Conservation (phyloP, 1,140 invertebrate genomes). For the Papilio helenus region DNA sequence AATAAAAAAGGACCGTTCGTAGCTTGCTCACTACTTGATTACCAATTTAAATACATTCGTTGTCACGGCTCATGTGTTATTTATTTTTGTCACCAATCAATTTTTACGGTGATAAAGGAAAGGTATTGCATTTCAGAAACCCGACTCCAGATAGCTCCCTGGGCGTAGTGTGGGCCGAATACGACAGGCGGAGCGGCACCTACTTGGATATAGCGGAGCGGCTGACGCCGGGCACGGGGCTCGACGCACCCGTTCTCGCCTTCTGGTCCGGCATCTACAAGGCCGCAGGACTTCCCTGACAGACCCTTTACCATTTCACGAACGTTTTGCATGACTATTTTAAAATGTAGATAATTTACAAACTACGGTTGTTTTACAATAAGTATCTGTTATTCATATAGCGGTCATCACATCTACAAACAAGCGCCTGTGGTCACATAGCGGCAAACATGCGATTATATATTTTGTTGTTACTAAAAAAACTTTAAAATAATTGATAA, state of each 20-base stretch:
- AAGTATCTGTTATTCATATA: constrained; percentile 24
- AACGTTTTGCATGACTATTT: too few relatives aligned
- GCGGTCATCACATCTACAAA: constrained; percentile 28
- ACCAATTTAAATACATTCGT: not conserved
- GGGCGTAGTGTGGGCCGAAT: constrained; percentile 43
- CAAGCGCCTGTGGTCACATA: too few relatives aligned
- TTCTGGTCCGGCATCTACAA: constrained; percentile 55
- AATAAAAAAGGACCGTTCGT: too few relatives aligned
- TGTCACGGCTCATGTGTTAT: not conserved
- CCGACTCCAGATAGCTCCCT: constrained; percentile 45
- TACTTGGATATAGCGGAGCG: constrained; percentile 28
- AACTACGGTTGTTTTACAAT: too few relatives aligned
- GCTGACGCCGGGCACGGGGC: constrained; percentile 35
- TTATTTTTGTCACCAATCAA: not conserved
- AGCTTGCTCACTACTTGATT: not conserved
- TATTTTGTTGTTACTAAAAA: too few relatives aligned
- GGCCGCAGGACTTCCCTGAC: not conserved
- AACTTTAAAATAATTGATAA: too few relatives aligned
- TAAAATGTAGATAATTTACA: too few relatives aligned
- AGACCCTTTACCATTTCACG: too few relatives aligned
- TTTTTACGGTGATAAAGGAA: not conserved
- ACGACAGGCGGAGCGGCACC: constrained; percentile 31
- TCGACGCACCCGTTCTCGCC: not conserved
- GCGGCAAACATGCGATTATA: not conserved
- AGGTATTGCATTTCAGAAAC: constrained; percentile 44